Conservation (phyloP, 2,113 vertebrate species). For the Caloenas nicobarica region DNA sequence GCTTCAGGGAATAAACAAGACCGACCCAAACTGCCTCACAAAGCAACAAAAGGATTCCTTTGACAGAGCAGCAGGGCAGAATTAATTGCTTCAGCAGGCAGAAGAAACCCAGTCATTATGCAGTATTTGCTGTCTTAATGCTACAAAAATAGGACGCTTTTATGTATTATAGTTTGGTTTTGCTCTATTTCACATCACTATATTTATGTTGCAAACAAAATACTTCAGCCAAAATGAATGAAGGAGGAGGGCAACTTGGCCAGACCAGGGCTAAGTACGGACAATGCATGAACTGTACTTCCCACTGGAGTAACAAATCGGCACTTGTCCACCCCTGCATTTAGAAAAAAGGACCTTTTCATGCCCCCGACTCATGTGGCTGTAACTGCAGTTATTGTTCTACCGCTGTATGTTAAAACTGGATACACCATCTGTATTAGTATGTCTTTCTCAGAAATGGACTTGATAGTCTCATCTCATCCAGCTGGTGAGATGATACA, state of each 20-base stretch:
- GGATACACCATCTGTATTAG: background rate
- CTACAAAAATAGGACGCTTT: conserved; percentile 12
- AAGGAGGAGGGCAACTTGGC: background rate
- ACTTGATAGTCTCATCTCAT: background rate
- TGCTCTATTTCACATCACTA: background rate
- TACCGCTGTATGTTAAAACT: background rate
- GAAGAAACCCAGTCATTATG: conserved; percentile 14
- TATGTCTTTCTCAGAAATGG: background rate
- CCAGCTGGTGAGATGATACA: background rate
- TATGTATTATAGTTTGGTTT: background rate
- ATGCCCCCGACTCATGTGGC: background rate
- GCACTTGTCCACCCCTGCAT: background rate
- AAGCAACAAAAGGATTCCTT: conserved; percentile 29
- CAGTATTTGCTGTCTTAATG: conserved; percentile 9
- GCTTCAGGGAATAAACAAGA: conserved; percentile 36
- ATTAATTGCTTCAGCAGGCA: conserved; percentile 37
- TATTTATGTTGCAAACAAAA: background rate
- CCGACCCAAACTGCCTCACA: conserved; percentile 25
- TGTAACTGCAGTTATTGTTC: background rate
- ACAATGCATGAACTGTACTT: conserved; percentile 16
- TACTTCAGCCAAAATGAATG: conserved; percentile 2
- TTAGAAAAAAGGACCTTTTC: background rate
- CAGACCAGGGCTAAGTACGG: background rate
- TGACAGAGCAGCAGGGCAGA: conserved; percentile 29
- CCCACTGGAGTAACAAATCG: background rate